These are phyloP conservation scores for Falco punctatus DNA, from an alignment of 2,113 vertebrate species.

Conservation along the genomic window DNA sequence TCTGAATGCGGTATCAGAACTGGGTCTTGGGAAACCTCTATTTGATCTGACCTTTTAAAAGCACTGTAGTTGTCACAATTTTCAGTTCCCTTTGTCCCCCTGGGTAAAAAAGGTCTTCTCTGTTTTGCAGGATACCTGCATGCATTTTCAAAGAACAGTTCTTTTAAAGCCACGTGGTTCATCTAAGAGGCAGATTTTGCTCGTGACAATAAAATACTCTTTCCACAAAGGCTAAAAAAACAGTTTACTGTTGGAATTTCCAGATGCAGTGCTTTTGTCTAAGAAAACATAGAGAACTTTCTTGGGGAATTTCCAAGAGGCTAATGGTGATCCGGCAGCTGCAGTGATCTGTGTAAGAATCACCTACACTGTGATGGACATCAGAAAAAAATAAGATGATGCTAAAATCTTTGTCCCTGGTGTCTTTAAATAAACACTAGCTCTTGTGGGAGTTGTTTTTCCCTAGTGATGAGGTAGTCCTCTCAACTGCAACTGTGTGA, in stretches of 20 bases:
- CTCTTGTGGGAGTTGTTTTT: background rate
- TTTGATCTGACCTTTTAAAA: background rate
- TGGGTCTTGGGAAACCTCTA: background rate
- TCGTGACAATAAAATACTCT: background rate
- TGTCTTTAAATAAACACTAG: background rate
- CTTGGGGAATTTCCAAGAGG: background rate
- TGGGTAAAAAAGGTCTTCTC: background rate
- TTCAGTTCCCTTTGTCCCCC: background rate
- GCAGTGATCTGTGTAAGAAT: background rate
- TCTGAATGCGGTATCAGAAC: background rate
- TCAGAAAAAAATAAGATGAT: background rate
- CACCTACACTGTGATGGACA: background rate
- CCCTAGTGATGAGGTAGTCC: background rate
- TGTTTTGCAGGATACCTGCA: background rate
- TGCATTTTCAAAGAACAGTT: background rate
- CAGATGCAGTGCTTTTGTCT: background rate
- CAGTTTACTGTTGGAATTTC: background rate
- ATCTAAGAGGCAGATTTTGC: background rate
- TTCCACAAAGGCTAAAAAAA: background rate
- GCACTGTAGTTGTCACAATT: background rate
- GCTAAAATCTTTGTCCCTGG: background rate
- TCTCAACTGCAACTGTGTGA: background rate
- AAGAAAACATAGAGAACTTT: background rate
- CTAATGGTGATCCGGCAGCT: background rate
- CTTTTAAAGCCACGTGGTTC: background rate